Conservation (phyloP, 2,888 invertebrate species). For the Synergus laeviventris region DNA sequence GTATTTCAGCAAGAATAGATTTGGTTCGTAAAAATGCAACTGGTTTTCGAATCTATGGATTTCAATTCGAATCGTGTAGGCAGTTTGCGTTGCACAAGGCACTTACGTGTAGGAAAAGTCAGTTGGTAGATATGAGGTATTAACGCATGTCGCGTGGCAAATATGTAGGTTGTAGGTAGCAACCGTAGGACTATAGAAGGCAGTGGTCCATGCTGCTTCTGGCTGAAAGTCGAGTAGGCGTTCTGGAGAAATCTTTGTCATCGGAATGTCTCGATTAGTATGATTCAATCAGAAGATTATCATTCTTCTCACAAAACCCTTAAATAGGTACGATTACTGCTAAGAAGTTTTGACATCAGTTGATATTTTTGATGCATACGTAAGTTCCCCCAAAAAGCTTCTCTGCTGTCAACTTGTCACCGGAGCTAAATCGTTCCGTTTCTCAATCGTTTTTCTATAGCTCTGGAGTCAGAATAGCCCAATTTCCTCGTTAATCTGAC, state of each 20-base stretch:
- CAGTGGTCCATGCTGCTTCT: constrained; percentile 58
- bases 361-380: neutral
- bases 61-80: constrained; percentile 10
- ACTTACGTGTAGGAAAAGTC: constrained; percentile 38
- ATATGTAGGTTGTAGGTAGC: constrained; percentile 64
- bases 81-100: constrained; percentile 3
- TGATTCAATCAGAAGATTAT: constrained; percentile 13
- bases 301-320: neutral
- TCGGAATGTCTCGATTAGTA: constrained; percentile 21
- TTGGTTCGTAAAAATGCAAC: constrained; percentile 11
- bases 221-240: constrained; percentile 62
- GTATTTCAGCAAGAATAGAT: neutral
- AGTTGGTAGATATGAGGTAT: constrained; percentile 46
- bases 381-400: neutral
- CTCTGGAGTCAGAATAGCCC: constrained; percentile 11
- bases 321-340: neutral
- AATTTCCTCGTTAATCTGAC: neutral
- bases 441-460: constrained; percentile 32
- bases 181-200: constrained; percentile 65
- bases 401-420: constrained; percentile 16
- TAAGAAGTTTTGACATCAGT: neutral
- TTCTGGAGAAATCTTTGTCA: constrained; percentile 53
- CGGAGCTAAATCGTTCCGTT: constrained; percentile 27
- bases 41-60: neutral
- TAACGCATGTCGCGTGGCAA: constrained; percentile 65